Conservation (phyloP, 2,888 invertebrate genomes). For the Endotricha flammealis region DNA sequence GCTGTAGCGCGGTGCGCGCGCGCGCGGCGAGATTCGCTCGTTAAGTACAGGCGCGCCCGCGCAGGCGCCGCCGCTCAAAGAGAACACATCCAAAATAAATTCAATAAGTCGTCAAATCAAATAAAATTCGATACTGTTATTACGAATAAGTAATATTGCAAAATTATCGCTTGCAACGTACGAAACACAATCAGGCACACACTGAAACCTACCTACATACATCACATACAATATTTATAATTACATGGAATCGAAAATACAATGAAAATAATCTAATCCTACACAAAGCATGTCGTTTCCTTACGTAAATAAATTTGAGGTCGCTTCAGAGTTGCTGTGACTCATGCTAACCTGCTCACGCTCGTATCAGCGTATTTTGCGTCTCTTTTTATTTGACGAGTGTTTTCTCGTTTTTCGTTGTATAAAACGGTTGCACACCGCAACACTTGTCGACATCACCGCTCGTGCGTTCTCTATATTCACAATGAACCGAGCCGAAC, state of each 20-base stretch:
- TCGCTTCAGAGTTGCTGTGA: neutral
- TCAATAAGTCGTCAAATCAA: slow-evolving; percentile 35
- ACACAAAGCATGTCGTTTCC: slow-evolving; percentile 22
- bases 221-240: slow-evolving; percentile 38
- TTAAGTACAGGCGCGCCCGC: slow-evolving; percentile 40
- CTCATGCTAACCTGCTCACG: neutral
- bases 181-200: slow-evolving; percentile 53
- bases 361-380: neutral
- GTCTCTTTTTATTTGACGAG: slow-evolving; percentile 9
- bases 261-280: slow-evolving; percentile 43
- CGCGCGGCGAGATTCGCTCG: slow-evolving; percentile 31
- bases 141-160: slow-evolving; percentile 45
- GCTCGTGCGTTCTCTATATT: slow-evolving; percentile 25
- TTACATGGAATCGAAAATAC: slow-evolving; percentile 52
- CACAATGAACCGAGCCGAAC: slow-evolving; percentile 34
- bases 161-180: slow-evolving; percentile 57
- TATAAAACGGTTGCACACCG: slow-evolving; percentile 24
- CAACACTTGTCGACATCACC: slow-evolving; percentile 17
- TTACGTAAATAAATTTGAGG: slow-evolving; percentile 5
- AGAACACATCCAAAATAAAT: slow-evolving; percentile 39
- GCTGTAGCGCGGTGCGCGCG: slow-evolving; percentile 36
- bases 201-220: slow-evolving; percentile 40
- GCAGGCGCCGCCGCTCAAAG: no score
- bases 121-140: slow-evolving; percentile 27
- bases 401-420: slow-evolving; percentile 39